Evolutionary conservation across 2,797 vertebrate species (phyloP), one percentile per base, ranked within the genome.

Genomic region (Pangasius sanitwongsei): DNA sequence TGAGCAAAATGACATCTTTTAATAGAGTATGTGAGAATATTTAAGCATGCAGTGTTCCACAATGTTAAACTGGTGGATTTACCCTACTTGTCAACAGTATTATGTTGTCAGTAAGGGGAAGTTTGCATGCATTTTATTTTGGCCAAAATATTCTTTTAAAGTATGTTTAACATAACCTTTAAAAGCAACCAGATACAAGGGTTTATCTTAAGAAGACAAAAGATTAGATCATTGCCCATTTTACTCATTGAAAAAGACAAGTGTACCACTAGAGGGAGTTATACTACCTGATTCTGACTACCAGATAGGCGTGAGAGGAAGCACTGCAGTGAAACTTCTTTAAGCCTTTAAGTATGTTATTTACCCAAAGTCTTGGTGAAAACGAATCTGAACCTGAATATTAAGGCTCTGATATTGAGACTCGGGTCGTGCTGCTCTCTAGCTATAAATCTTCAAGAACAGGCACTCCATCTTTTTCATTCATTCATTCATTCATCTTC

Each of bases 241-340:
- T 81, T 82, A 37, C 16, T 59, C 31, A 37, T 6, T 82, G 55
- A 20, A 82, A 37, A 2, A 16, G 6, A 78, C 9, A 34, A n/a
- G 11, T 78, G 6, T 70, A 88, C 87, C 91, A 90, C 91, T 72
- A 92, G 91, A 90, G 85, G 87, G 57, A n/a, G 84, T 15, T 85
- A 59, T 86, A 61, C 65, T 69, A 86, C 87, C 37, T 80, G 6
- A 44, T 41, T 82, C 57, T 82, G 55, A 41, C 23, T 63, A 6
- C 59, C 37, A 63, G 37, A 63, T 16, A 28, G 12, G 11, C 63
- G 9, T 41, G 3, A 61, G 20, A 15, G 23, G 81, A 65, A 83
- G 23, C 23, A 11, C 34, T 63, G 37, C 34, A 63, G 81, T 83
- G 25, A 85, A 80, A 65, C 44, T 37, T 9, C 7, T 55, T 57